A percentile compares a stretch with the other conserved stretches of the same genome.
Evolutionary conservation across 2,888 invertebrate species (phyloP).

Genomic region (Drosophila recens): DNA sequence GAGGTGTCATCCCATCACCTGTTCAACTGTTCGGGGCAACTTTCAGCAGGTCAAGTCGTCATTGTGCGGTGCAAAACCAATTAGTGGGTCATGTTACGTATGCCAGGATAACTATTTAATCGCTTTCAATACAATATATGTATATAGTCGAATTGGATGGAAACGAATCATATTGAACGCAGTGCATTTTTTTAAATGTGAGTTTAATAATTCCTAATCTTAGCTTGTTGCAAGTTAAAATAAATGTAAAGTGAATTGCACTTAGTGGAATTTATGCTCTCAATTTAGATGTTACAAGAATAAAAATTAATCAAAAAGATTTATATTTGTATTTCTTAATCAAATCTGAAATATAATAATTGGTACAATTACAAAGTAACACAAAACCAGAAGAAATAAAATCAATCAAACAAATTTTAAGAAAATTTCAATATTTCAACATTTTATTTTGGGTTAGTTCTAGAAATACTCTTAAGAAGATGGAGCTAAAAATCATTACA

Average conservation of each 20-base stretch:
- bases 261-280: background rate
- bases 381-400: too few relatives aligned
- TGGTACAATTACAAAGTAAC: too few relatives aligned
- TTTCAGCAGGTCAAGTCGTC: conserved; percentile 76
- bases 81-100: conserved; percentile 70
- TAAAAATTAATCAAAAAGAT: too few relatives aligned
- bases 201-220: background rate
- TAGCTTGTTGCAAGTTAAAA: background rate
- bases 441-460: too few relatives aligned
- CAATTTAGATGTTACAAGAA: too few relatives aligned
- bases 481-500: too few relatives aligned
- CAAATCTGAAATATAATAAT: too few relatives aligned
- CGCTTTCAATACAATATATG: background rate
- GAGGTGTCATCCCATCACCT: conserved; percentile 73
- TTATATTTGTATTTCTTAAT: too few relatives aligned
- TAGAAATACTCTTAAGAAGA: too few relatives aligned
- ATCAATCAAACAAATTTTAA: too few relatives aligned
- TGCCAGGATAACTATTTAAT: background rate
- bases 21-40: conserved; percentile 45
- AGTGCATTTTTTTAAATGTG: background rate
- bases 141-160: background rate
- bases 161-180: background rate
- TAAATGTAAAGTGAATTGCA: background rate
- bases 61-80: conserved; percentile 58
- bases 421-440: too few relatives aligned